Evolutionary conservation across 2,888 invertebrate species (phyloP).

Genomic region (Bellardia pandia): DNA sequence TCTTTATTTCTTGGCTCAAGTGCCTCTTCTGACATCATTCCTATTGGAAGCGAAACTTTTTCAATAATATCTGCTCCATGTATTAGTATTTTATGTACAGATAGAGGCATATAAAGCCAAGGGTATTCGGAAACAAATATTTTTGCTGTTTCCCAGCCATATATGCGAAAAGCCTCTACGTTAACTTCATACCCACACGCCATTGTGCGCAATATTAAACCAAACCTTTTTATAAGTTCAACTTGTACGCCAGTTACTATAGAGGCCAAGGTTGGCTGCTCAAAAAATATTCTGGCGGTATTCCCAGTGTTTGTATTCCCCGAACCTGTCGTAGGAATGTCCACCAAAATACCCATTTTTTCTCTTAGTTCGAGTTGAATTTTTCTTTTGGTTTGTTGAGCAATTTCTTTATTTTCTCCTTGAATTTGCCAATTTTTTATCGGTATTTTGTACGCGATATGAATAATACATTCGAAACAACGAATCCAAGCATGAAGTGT

Average conservation of each 20-base stretch:
- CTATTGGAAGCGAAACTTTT: conserved; percentile 5
- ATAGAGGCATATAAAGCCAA: conserved; percentile 18
- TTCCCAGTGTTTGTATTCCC: neutral
- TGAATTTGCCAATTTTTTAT: conserved; percentile 33
- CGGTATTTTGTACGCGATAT: conserved; percentile 22
- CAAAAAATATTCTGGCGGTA: too few species aligned
- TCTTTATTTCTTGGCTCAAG: neutral
- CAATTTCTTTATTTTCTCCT: conserved; percentile 31
- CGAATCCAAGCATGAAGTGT: conserved; percentile 19
- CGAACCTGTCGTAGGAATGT: conserved; percentile 15
- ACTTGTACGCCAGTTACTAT: neutral
- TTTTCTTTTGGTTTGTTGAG: conserved; percentile 26
- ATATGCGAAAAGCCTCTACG: conserved; percentile 36
- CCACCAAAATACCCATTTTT: conserved; percentile 28
- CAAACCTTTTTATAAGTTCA: neutral
- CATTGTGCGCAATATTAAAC: conserved; percentile 25
- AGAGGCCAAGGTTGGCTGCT: neutral
- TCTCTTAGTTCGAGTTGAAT: conserved; percentile 30
- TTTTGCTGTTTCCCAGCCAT: conserved; percentile 32
- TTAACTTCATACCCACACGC: conserved; percentile 14
- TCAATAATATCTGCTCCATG: neutral
- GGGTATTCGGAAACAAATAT: conserved; percentile 19
- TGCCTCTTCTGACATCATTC: neutral
- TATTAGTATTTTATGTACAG: conserved; percentile 28
- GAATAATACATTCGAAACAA: conserved; percentile 27